Conservation (phyloP, 2,888 invertebrate species). For the Athalia circularis region DNA sequence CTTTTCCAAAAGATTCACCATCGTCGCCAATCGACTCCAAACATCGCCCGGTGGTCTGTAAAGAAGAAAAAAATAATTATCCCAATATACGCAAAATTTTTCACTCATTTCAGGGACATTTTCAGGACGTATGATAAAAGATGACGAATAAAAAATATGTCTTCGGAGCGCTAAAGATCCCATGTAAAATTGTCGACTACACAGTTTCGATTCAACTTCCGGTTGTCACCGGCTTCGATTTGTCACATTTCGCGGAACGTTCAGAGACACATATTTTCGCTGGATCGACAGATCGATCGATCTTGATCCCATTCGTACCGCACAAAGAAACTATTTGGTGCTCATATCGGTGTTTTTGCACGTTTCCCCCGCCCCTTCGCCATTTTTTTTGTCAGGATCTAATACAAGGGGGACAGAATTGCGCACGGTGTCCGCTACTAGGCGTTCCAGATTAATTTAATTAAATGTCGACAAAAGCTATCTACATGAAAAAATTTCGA, state of each 20-base stretch:
- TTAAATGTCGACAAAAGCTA: slow-evolving; percentile 29
- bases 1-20: slow-evolving; percentile 85
- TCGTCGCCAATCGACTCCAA: slow-evolving; percentile 86
- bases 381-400: too few relatives aligned
- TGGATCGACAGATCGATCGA: slow-evolving; percentile 21
- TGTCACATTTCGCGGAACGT: not conserved
- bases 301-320: slow-evolving; percentile 29
- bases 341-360: not conserved
- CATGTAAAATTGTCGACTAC: too few relatives aligned
- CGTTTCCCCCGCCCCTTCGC: not conserved
- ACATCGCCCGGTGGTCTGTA: slow-evolving; percentile 83
- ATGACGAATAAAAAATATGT: too few relatives aligned
- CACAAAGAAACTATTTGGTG: not conserved
- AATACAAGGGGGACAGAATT: not conserved
- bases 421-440: not conserved
- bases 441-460: slow-evolving; percentile 37
- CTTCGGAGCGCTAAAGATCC: too few relatives aligned
- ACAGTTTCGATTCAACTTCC: too few relatives aligned
- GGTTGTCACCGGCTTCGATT: not conserved
- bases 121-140: too few relatives aligned
- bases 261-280: not conserved
- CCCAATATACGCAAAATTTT: too few relatives aligned
- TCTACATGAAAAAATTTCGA: slow-evolving; percentile 26
- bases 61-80: slow-evolving; percentile 52
- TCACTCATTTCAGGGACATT: not conserved